Evolutionary conservation across 2,797 vertebrate genomes (phyloP).

Genomic region (Mergus octosetaceus): DNA sequence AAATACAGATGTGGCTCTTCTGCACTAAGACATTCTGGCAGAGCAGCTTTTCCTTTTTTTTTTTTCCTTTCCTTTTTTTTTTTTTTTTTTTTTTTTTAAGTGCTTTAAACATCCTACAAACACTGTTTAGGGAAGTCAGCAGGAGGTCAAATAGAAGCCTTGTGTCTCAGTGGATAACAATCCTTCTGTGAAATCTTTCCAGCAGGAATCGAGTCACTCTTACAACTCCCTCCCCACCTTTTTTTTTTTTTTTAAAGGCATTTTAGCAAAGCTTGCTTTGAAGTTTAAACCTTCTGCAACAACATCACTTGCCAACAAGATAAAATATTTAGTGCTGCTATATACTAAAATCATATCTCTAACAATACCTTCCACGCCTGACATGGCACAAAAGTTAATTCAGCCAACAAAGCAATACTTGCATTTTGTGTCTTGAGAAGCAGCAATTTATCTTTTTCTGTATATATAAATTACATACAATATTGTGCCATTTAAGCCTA

Average conservation of each 20-base stretch:
- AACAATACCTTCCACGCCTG: slow-evolving; percentile 57
- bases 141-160: slow-evolving; percentile 67
- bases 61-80: not conserved
- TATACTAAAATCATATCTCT: slow-evolving; percentile 54
- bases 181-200: slow-evolving; percentile 62
- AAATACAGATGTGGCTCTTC: slow-evolving; percentile 21
- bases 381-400: slow-evolving; percentile 60
- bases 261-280: slow-evolving; percentile 60
- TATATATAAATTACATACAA: slow-evolving; percentile 55
- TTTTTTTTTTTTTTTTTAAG: not conserved
- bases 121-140: slow-evolving; percentile 59
- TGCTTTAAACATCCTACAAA: slow-evolving; percentile 61
- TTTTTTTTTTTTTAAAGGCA: slow-evolving; percentile 27
- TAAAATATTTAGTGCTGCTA: slow-evolving; percentile 62
- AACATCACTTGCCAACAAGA: slow-evolving; percentile 27
- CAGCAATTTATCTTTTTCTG: slow-evolving; percentile 49
- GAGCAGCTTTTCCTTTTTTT: not conserved
- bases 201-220: slow-evolving; percentile 33
- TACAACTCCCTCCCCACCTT: slow-evolving; percentile 38
- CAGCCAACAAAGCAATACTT: slow-evolving; percentile 51
- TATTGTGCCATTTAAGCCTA: slow-evolving; percentile 49
- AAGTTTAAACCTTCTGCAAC: slow-evolving; percentile 64
- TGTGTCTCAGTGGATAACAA: slow-evolving; percentile 59
- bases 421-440: not conserved
- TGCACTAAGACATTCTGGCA: not conserved